Percentiles rank a stretch among this genome's conserved stretches.
Evolutionary conservation across 30 jellyfish, hydroid and myxozoan genomes (phyloP).

Genomic region (Nemopilema nomurai): DNA sequence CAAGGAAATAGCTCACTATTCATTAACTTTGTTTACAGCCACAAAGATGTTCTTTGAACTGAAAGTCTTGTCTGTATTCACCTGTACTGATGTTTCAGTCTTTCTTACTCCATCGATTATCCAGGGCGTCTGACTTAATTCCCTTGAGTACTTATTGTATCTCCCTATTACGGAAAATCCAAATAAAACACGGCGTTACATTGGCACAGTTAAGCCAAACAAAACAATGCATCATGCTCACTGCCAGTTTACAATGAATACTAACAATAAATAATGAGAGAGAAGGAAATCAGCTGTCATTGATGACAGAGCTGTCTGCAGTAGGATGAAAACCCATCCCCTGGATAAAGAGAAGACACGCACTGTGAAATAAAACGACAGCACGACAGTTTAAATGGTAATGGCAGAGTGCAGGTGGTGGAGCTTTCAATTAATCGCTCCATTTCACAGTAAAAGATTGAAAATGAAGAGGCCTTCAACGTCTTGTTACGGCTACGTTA

Average conservation of each 20-base stretch:
- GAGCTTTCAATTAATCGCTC: too few relatives aligned
- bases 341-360: not conserved
- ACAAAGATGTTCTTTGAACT: too few relatives aligned
- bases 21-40: too few relatives aligned
- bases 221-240: not conserved
- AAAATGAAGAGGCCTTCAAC: too few relatives aligned
- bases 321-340: not conserved
- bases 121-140: constrained; percentile 93
- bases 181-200: not conserved
- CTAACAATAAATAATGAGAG: not conserved
- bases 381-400: too few relatives aligned
- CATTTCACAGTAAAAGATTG: too few relatives aligned
- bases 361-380: too few relatives aligned
- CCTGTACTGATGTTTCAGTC: constrained; percentile 87
- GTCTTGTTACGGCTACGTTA: too few relatives aligned
- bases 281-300: not conserved
- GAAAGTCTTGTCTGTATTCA: too few relatives aligned
- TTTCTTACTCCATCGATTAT: constrained; percentile 82
- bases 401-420: too few relatives aligned
- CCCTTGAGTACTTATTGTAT: constrained; percentile 80
- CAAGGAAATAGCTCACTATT: too few relatives aligned
- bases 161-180: constrained; percentile 68
- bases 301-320: not conserved
- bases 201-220: not conserved
- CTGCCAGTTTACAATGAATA: too few relatives aligned